Conservation (phyloP, 2,888 invertebrate genomes). For the Ochropacha duplaris region DNA sequence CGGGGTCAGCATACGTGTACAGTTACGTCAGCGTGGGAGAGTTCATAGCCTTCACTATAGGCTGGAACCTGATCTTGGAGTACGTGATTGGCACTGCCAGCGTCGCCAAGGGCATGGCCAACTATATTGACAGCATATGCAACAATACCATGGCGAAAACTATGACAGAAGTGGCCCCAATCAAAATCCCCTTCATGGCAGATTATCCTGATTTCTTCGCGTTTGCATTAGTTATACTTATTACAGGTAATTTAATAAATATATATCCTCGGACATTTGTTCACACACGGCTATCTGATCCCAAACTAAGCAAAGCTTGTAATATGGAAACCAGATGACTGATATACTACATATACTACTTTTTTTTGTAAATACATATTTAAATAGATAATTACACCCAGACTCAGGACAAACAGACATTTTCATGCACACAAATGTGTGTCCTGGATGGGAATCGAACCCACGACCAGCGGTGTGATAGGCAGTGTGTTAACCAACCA, state of each 20-base stretch:
- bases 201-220: slow-evolving; percentile 91
- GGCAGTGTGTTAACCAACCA: too few relatives aligned
- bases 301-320: too few relatives aligned
- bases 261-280: too few relatives aligned
- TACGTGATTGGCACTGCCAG: slow-evolving; percentile 93
- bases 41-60: slow-evolving; percentile 94
- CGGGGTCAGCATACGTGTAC: slow-evolving; percentile 96
- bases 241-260: slow-evolving; percentile 82
- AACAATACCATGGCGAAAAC: slow-evolving; percentile 86
- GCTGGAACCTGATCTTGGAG: slow-evolving; percentile 96
- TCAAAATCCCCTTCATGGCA: slow-evolving; percentile 85
- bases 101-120: slow-evolving; percentile 90
- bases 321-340: too few relatives aligned
- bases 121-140: slow-evolving; percentile 88
- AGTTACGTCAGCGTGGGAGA: slow-evolving; percentile 96
- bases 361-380: too few relatives aligned
- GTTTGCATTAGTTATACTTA: slow-evolving; percentile 85
- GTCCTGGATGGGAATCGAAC: too few relatives aligned
- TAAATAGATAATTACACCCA: too few relatives aligned
- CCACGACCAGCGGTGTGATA: too few relatives aligned
- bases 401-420: too few relatives aligned
- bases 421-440: too few relatives aligned
- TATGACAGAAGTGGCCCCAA: slow-evolving; percentile 86
- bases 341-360: too few relatives aligned
- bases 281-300: too few relatives aligned